Evolutionary conservation across 2,113 vertebrate genomes (phyloP), one percentile per base, ranked within the genome.

Genomic region (Ctenomys sociabilis): DNA sequence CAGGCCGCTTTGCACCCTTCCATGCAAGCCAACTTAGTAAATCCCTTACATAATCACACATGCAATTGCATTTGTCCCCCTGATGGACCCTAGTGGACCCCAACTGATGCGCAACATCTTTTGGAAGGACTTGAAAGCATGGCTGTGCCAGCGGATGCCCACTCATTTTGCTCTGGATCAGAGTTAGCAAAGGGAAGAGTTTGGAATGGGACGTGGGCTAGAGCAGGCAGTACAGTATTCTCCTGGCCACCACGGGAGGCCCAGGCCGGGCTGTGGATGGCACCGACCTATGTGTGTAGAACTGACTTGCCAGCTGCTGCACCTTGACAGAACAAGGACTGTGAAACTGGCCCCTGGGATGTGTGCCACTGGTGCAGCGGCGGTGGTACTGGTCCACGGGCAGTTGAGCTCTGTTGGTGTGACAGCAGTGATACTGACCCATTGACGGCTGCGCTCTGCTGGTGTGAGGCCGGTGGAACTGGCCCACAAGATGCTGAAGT

Each of bases 211-310:
- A 21, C 1, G 11, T 26, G 26, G 45, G 54, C 32, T 30, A 24
- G 57, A 32, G 37, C 1, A 26, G 43, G 45, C 0, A 37, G 8
- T 11, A 32, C 24, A 16, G 68, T 11, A 0, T 37, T 40, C 5
- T 0, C 16, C 17, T 16, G 40, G 16, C 59, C 21, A 16, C 13
- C 28, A 57, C 17, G 54, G 54, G 54, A 57, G 5, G 54, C 54
- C 54, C 54, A 17, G 16, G 3, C 54, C 54, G 12, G 52, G 52
- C 52, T 54, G 52, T 54, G 52, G 52, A 16, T 12, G 12, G 52
- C 54, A 57, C 54, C 16, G 54, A 57, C 16, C 16, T 16, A 5
- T 57, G 54, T 11, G 4, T 45, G 45, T 66, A 49, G 45, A 70
- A 28, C 13, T 78, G 28, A 35, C 35, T 32, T 7, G 3, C 1